These are phyloP conservation scores for Ctenicera cuprea DNA, from an alignment of 2,888 invertebrate genomes.

Conservation along the genomic window DNA sequence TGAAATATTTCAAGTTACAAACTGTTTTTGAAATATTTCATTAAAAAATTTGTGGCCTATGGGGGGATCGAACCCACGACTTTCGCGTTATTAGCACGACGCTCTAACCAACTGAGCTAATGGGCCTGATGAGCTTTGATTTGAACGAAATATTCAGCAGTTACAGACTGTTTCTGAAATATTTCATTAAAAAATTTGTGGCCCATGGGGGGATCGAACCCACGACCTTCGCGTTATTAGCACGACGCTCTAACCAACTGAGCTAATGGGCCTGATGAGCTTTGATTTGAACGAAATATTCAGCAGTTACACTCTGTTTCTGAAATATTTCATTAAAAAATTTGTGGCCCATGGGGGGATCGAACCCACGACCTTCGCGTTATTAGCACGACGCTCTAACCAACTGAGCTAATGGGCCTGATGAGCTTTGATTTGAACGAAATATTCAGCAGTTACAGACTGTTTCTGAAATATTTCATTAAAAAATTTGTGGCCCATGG, in stretches of 20 bases:
- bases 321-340: too few species aligned
- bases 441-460: too few species aligned
- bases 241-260: conserved; percentile 86
- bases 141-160: too few species aligned
- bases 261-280: conserved; percentile 81
- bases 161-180: too few species aligned
- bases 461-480: too few species aligned
- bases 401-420: conserved; percentile 84
- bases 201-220: conserved; percentile 64
- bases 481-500: conserved; percentile 46
- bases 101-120: conserved; percentile 86
- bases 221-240: conserved; percentile 86
- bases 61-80: conserved; percentile 75
- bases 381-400: conserved; percentile 86
- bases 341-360: conserved; percentile 45
- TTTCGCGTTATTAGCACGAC: conserved; percentile 86
- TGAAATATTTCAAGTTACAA: too few species aligned
- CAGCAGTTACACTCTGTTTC: too few species aligned
- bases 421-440: too few species aligned
- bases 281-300: too few species aligned
- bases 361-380: conserved; percentile 82
- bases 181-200: too few species aligned
- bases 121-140: conserved; percentile 79
- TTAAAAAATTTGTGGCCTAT: too few species aligned
- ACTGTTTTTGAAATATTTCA: too few species aligned